phyloP scores from a whole-genome alignment of 1,140 invertebrate species.

The Dicyema japonicum region DNA sequence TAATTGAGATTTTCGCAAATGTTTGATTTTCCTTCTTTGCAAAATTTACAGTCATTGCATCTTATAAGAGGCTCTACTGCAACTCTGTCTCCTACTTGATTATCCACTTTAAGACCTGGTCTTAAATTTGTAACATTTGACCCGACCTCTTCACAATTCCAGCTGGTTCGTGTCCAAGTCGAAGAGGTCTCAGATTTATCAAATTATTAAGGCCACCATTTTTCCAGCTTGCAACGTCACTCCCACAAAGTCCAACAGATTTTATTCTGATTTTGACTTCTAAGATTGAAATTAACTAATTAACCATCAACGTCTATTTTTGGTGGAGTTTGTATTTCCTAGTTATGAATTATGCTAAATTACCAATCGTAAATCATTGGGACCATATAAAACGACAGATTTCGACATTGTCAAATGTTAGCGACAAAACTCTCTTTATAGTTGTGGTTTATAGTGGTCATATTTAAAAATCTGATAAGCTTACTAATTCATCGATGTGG shows the following conservation, averaged over 20 bases:
- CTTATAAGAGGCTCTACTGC: slow-evolving; percentile 64
- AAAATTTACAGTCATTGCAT: slow-evolving; percentile 45
- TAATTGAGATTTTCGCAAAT: slow-evolving; percentile 49
- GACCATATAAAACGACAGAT: no score
- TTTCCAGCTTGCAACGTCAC: slow-evolving; percentile 60
- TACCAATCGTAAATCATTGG: no score
- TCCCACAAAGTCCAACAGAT: slow-evolving; percentile 71
- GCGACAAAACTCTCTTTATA: no score
- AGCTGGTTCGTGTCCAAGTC: slow-evolving; percentile 15
- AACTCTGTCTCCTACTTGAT: slow-evolving; percentile 40
- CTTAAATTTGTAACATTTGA: slow-evolving; percentile 11
- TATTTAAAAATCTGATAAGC: no score
- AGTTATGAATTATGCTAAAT: no score
- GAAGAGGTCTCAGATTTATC: slow-evolving; percentile 12
- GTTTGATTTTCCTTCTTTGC: slow-evolving; percentile 55
- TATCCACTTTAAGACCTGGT: slow-evolving; percentile 8
- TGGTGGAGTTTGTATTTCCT: no score
- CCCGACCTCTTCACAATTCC: slow-evolving; percentile 13
- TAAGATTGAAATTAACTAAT: slow-evolving; percentile 9
- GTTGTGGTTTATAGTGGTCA: no score
- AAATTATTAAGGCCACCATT: slow-evolving; percentile 32
- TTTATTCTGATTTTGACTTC: slow-evolving; percentile 57
- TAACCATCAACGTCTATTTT: neutral
- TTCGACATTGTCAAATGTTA: no score
- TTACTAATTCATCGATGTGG: no score